Conservation (phyloP, 35 echinoderm and acorn worm species). For the Chiridota heheva region DNA sequence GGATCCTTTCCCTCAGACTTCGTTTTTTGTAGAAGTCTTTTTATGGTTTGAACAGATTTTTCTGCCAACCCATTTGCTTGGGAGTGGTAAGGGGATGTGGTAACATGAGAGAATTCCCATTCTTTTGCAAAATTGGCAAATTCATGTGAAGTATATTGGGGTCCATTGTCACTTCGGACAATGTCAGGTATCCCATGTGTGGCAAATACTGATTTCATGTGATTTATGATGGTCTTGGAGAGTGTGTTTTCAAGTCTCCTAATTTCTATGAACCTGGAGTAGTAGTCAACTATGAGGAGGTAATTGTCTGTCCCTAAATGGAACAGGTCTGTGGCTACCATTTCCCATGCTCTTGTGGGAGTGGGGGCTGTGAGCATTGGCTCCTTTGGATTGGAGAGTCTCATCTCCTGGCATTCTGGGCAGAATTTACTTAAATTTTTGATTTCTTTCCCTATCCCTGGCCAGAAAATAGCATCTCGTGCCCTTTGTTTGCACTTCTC, state of each 20-base stretch:
- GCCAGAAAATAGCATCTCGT: slow-evolving; percentile 14
- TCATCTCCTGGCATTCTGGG: slow-evolving; percentile 46
- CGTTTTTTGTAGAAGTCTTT: slow-evolving; percentile 9
- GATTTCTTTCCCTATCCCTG: slow-evolving; percentile 58
- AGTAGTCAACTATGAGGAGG: slow-evolving; percentile 31
- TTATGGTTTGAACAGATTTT: slow-evolving; percentile 35
- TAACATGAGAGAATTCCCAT: slow-evolving; percentile 35
- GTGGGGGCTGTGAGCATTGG: not conserved
- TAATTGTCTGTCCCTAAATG: slow-evolving; percentile 17
- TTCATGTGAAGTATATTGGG: slow-evolving; percentile 29
- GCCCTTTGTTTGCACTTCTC: slow-evolving; percentile 43
- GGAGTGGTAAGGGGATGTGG: slow-evolving; percentile 12
- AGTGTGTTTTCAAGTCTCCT: slow-evolving; percentile 23
- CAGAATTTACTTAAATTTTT: slow-evolving; percentile 23
- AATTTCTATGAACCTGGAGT: slow-evolving; percentile 48
- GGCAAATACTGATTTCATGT: slow-evolving; percentile 37
- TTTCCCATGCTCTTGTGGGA: slow-evolving; percentile 19
- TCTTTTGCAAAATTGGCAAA: slow-evolving; percentile 10
- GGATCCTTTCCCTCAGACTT: slow-evolving; percentile 17
- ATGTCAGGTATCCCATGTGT: slow-evolving; percentile 37
- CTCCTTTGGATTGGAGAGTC: slow-evolving; percentile 5
- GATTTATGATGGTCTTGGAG: slow-evolving; percentile 37
- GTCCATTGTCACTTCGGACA: slow-evolving; percentile 47
- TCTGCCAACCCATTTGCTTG: slow-evolving; percentile 36
- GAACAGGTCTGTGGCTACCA: slow-evolving; percentile 25